These are phyloP conservation scores for Phaetusa simplex DNA, from an alignment of 2,113 vertebrate genomes.

Conservation along the genomic window DNA sequence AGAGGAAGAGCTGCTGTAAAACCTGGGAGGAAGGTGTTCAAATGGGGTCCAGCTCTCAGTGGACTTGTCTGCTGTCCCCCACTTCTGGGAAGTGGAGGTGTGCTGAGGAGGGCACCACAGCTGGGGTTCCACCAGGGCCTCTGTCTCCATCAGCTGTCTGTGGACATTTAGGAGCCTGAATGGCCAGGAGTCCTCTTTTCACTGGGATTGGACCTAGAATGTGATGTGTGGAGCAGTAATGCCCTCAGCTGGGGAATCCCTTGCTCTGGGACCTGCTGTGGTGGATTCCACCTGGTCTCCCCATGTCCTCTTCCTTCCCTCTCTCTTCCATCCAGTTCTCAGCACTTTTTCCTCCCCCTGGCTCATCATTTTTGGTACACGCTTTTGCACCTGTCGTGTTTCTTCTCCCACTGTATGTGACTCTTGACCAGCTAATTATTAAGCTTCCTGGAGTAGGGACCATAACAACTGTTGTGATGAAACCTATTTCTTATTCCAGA, in stretches of 20 bases:
- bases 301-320: background rate
- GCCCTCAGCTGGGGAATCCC: background rate
- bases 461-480: background rate
- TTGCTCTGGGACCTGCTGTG: background rate
- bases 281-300: background rate
- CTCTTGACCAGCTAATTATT: background rate
- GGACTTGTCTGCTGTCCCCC: background rate
- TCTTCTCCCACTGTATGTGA: background rate
- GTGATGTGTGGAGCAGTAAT: background rate
- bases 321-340: background rate
- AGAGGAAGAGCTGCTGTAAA: background rate
- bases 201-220: background rate
- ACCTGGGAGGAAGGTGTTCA: background rate
- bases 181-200: background rate
- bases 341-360: background rate
- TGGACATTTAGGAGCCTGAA: background rate
- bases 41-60: background rate
- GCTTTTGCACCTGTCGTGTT: rapidly evolving
- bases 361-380: background rate
- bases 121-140: background rate
- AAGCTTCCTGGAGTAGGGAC: background rate
- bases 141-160: background rate
- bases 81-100: background rate
- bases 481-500: background rate
- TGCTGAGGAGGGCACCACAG: background rate